These are phyloP conservation scores for Galemys pyrenaicus DNA, from an alignment of 2,113 vertebrate genomes.

Conservation along the genomic window DNA sequence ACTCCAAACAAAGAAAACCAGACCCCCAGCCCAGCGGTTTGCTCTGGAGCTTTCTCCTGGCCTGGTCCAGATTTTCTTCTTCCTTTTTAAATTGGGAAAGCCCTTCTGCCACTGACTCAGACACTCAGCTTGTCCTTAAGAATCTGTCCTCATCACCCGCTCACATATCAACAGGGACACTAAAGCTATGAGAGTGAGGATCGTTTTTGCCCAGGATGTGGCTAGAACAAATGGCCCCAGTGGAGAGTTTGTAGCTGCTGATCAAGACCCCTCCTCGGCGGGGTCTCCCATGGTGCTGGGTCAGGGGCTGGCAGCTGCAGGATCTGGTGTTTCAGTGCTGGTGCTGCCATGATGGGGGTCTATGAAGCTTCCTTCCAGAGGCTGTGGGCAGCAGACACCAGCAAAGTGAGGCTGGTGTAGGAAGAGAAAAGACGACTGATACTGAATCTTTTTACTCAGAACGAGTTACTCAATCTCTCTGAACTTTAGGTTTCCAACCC, in stretches of 20 bases:
- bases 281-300: background rate
- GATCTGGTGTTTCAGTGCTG: background rate
- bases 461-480: background rate
- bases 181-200: background rate
- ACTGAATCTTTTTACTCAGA: background rate
- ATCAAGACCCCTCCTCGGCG: too few relatives aligned
- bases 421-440: background rate
- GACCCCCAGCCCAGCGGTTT: background rate
- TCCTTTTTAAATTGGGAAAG: background rate
- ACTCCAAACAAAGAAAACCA: background rate
- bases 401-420: background rate
- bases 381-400: background rate
- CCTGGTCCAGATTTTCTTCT: background rate
- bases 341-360: too few relatives aligned
- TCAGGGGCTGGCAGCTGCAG: background rate
- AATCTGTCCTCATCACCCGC: background rate
- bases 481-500: background rate
- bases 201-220: background rate
- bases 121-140: background rate
- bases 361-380: background rate
- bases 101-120: background rate
- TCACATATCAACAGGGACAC: background rate
- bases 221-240: background rate
- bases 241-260: too few relatives aligned
- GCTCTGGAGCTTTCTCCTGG: background rate